A percentile compares a stretch with the other conserved stretches of the same genome.
Evolutionary conservation across 2,888 invertebrate species (phyloP).

Genomic region (Drosophila subquinaria): DNA sequence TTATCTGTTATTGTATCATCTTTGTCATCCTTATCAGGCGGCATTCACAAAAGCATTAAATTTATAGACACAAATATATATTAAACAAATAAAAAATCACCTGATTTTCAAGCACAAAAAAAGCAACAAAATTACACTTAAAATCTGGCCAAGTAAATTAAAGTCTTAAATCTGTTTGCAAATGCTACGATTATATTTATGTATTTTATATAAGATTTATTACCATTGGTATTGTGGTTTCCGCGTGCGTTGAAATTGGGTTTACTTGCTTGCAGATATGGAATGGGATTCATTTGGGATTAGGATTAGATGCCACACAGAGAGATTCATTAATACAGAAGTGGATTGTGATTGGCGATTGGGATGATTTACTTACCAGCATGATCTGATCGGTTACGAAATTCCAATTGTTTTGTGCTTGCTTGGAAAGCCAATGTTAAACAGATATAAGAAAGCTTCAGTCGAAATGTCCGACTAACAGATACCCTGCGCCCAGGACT

Average conservation of each 20-base stretch:
- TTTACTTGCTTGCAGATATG: conserved; percentile 83
- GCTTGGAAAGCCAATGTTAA: conserved; percentile 58
- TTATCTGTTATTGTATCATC: conserved; percentile 42
- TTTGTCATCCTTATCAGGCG: conserved; percentile 58
- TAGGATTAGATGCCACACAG: conserved; percentile 14
- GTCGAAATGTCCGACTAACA: background rate
- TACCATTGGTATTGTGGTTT: conserved; percentile 50
- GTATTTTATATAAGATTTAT: background rate
- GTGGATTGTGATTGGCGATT: background rate
- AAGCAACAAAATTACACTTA: background rate
- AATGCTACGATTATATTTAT: background rate
- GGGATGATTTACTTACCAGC: conserved; percentile 61
- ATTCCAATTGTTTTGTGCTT: conserved; percentile 79
- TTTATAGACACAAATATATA: conserved; percentile 5
- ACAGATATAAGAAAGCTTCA: conserved; percentile 5
- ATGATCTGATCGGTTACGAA: conserved; percentile 78
- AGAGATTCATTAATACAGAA: conserved; percentile 16
- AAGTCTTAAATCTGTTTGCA: background rate
- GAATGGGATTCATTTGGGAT: conserved; percentile 35
- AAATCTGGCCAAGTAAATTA: background rate
- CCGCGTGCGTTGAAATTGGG: conserved; percentile 60
- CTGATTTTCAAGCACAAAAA: conserved; percentile 5
- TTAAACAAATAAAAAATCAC: conserved; percentile 7
- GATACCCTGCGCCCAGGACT: background rate
- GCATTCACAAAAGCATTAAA: conserved; percentile 43